Evolutionary conservation across 2,888 invertebrate genomes (phyloP).

Genomic region (Agrenia bidenticulata): DNA sequence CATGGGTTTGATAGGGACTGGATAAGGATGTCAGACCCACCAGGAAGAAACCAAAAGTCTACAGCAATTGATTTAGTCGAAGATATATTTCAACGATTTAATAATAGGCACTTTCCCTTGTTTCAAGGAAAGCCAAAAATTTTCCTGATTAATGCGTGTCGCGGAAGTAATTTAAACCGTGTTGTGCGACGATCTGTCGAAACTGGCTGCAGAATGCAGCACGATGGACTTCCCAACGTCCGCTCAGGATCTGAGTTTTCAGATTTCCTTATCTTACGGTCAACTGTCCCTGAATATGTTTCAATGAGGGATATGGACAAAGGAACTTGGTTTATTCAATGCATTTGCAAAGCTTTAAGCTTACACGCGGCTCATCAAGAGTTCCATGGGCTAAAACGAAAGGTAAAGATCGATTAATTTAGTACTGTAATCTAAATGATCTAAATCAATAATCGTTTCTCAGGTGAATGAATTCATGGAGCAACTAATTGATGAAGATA

Average conservation of each 20-base stretch:
- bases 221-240: neutral
- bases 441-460: neutral
- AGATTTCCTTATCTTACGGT: constrained; percentile 39
- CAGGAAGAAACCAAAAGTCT: constrained; percentile 16
- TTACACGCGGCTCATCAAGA: constrained; percentile 35
- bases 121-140: constrained; percentile 49
- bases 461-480: constrained; percentile 14
- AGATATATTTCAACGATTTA: constrained; percentile 43
- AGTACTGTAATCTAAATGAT: too few species aligned
- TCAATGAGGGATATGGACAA: constrained; percentile 32
- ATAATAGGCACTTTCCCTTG: constrained; percentile 39
- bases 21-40: constrained; percentile 22
- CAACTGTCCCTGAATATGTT: constrained; percentile 43
- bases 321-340: constrained; percentile 51
- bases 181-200: neutral
- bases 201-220: neutral
- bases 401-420: constrained; percentile 27
- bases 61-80: constrained; percentile 33
- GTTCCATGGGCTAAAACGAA: constrained; percentile 42
- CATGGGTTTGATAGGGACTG: constrained; percentile 32
- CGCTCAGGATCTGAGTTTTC: constrained; percentile 18
- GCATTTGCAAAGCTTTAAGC: constrained; percentile 47
- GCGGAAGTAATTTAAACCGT: constrained; percentile 26
- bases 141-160: constrained; percentile 49
- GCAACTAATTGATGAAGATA: neutral